A percentile compares a stretch with the other conserved stretches of the same genome.
phyloP scores from a whole-genome alignment of 2,888 invertebrate genomes.

The Syrista parreyssii region DNA sequence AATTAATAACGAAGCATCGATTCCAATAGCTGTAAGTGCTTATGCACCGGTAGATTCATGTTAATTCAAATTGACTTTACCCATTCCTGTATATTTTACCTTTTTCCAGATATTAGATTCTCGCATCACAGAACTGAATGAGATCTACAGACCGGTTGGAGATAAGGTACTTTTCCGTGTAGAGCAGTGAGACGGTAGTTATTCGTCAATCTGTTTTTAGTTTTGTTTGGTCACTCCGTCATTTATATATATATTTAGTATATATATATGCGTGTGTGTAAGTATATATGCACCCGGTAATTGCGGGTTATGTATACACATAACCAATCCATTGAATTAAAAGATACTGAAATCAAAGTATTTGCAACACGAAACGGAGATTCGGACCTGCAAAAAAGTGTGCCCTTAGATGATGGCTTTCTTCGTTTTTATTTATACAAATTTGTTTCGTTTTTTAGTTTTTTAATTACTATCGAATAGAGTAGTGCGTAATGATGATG shows the following conservation, averaged over 20 bases:
- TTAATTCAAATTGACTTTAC: neutral
- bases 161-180: slow-evolving; percentile 4
- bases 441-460: neutral
- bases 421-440: neutral
- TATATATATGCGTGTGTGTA: neutral
- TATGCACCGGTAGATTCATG: neutral
- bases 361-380: slow-evolving; percentile 25
- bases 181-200: neutral
- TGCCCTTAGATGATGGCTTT: slow-evolving; percentile 24
- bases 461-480: neutral
- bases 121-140: neutral
- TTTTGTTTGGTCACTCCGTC: neutral
- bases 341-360: slow-evolving; percentile 37
- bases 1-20: slow-evolving; percentile 10
- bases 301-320: neutral
- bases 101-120: neutral
- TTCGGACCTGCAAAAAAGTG: slow-evolving; percentile 37
- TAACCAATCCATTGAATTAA: slow-evolving; percentile 30
- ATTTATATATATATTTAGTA: neutral
- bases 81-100: neutral
- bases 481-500: neutral
- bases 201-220: neutral
- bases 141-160: neutral
- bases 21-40: slow-evolving; percentile 4
- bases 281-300: neutral